Base-by-base conservation (phyloP, 2,113 vertebrate genomes). In the Scytalopus superciliaris region DNA sequence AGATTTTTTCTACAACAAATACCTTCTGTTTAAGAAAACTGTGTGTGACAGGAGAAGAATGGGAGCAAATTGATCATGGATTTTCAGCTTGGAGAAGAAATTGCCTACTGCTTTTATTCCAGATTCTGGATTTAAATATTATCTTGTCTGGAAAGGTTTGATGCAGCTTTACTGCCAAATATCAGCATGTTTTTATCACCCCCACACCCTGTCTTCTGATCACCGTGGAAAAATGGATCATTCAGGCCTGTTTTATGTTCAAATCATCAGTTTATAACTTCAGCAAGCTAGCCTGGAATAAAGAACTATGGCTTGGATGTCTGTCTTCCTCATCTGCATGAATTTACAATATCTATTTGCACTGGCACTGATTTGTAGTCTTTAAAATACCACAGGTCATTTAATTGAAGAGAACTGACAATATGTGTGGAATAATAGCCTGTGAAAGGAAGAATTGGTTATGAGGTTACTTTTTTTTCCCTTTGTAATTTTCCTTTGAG, bases 281-380 rank as follows among this genome's bases (percentile, higher is more conserved):
- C 19, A 92, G 47, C 68, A 87, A 84, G 28, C 86, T 86, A 90
- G 31, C 44, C 79, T 75, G 60, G 49, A 93, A 72, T 64, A 56
- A 84, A 87, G 76, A 94, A 89, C 57, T 84, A 33, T 33, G 31
- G 7, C 37, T 93, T 90, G 56, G 35, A 60, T 63, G 25, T 86
- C 31, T 45, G 31, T 86, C 68, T 93, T 79, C 60, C 64, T 93
- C 82, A 87, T 89, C 52, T 92, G 47, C 68, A 64, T 92, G 68
- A 96, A 90, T 95, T 93, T 96, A 45, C n/a, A 75, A 39, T 37
- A 59, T 81, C 39, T 21, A 56, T 93, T 86, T 94, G 63, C 84
- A 90, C 35, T 86, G 82, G 18, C 68, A 89, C 25, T 90, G 73
- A 87, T 78, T 72, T 82, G 67, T 55, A 73, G 44, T 50, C 57